Evolutionary conservation across 2,113 vertebrate species (phyloP).

Genomic region (Puffinus mauretanicus): DNA sequence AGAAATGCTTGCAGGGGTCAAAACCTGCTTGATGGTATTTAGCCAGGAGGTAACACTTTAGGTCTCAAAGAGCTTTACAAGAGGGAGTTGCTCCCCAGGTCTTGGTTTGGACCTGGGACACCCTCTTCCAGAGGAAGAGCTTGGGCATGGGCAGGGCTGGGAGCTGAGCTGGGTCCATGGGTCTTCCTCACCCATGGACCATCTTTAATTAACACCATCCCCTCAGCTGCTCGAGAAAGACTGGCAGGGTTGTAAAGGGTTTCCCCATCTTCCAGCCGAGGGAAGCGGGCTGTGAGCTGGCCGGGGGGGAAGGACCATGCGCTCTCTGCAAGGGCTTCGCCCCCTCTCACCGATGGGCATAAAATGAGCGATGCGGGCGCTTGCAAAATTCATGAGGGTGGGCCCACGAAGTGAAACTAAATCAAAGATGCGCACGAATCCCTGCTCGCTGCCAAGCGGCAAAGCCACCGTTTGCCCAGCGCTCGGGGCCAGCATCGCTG

Average conservation of each 20-base stretch:
- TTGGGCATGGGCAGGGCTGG: not conserved
- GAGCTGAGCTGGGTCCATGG: not conserved
- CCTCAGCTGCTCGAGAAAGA: not conserved
- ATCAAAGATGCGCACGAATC: not conserved
- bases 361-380: fast-evolving
- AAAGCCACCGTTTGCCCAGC: not conserved
- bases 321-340: not conserved
- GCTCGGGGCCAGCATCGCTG: fast-evolving
- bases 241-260: not conserved
- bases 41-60: not conserved
- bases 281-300: fast-evolving
- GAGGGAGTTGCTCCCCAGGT: not conserved
- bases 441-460: fast-evolving
- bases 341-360: fast-evolving
- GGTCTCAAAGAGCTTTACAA: not conserved
- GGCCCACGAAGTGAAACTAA: fast-evolving
- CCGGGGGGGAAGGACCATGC: fast-evolving
- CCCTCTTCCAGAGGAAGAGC: not conserved
- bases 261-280: fast-evolving
- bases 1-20: not conserved
- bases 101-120: not conserved
- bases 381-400: not conserved
- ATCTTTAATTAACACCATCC: not conserved
- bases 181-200: not conserved
- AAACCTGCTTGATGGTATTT: not conserved